These are phyloP conservation scores for Cyanoderma ruficeps DNA, from an alignment of 2,113 vertebrate genomes.

Conservation along the genomic window DNA sequence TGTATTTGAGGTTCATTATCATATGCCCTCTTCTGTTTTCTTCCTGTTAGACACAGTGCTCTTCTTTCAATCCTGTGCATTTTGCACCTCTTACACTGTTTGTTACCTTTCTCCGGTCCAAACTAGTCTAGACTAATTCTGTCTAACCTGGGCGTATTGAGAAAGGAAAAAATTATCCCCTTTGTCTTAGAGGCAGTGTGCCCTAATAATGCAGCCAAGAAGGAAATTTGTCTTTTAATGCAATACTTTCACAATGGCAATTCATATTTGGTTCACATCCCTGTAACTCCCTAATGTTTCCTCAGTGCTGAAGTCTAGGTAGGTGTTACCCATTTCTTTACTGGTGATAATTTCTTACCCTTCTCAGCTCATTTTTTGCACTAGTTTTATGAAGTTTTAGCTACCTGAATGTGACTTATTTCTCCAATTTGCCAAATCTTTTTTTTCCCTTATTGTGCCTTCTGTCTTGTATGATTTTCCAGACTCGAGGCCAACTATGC, in stretches of 20 bases:
- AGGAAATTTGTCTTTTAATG: not conserved
- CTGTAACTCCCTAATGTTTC: not conserved
- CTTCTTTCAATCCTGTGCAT: not conserved
- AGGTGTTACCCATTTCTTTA: not conserved
- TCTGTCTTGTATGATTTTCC: not conserved
- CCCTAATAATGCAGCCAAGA: not conserved
- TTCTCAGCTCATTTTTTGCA: not conserved
- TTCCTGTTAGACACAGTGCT: not conserved
- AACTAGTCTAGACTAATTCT: not conserved
- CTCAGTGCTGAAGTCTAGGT: not conserved
- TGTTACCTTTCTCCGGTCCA: not conserved
- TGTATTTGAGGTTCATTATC: not conserved
- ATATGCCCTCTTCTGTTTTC: not conserved
- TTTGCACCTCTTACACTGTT: not conserved
- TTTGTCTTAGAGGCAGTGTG: not conserved
- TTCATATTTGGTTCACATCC: not conserved
- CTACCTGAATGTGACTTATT: not conserved
- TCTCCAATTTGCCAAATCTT: not conserved
- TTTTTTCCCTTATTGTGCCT: not conserved
- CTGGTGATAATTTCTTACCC: not conserved
- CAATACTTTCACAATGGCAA: not conserved
- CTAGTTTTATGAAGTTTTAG: not conserved
- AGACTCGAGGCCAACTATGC: not conserved
- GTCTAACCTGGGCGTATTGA: not conserved
- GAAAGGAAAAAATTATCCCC: not conserved